phyloP scores from a whole-genome alignment of 2,113 vertebrate genomes.

The Pseudonaja textilis region DNA sequence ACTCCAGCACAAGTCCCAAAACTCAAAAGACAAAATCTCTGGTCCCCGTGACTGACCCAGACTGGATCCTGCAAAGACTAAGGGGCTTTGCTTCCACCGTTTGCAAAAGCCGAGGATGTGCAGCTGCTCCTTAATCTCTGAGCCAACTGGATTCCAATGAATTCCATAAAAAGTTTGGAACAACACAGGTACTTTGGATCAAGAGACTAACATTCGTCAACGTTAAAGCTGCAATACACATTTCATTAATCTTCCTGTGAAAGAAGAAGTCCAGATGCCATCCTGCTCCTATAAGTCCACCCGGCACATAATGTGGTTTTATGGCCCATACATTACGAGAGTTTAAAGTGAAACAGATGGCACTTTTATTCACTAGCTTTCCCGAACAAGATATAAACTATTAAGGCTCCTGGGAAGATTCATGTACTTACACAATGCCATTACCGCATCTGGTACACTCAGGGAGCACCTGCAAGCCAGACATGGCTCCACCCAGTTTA shows the following conservation, averaged over 20 bases:
- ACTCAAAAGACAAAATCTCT: too few species aligned
- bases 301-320: not conserved
- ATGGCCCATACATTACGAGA: not conserved
- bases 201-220: not conserved
- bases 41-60: too few species aligned
- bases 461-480: slow-evolving; percentile 86
- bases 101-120: not conserved
- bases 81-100: not conserved
- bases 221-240: not conserved
- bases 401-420: fast-evolving
- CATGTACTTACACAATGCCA: slow-evolving; percentile 89
- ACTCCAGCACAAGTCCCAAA: too few species aligned
- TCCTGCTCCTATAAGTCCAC: not conserved
- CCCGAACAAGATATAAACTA: not conserved
- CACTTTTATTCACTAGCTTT: not conserved
- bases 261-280: not conserved
- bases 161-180: not conserved
- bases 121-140: not conserved
- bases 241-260: not conserved
- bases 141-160: not conserved
- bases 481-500: slow-evolving; percentile 78
- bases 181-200: not conserved
- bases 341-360: slow-evolving; percentile 5
- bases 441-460: slow-evolving; percentile 91
- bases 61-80: not conserved